Conservation (phyloP, 2,797 vertebrate genomes). For the Sebastes matsubarae region DNA sequence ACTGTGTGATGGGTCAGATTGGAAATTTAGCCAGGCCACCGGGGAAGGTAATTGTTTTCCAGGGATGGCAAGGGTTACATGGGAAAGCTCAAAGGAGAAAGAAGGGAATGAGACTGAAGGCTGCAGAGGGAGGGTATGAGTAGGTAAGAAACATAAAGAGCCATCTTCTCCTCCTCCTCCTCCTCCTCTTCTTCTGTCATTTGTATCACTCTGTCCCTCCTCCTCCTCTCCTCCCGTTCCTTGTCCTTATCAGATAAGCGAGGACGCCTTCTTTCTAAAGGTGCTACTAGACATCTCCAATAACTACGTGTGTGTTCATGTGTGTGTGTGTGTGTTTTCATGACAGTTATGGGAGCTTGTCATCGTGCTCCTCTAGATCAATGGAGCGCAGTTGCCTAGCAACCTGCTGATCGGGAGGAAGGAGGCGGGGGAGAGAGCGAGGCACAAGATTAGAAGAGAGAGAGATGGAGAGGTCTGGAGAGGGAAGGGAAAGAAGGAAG, state of each 20-base stretch:
- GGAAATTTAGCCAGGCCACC: slow-evolving; percentile 58
- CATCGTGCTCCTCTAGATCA: slow-evolving; percentile 83
- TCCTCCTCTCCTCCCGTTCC: slow-evolving; percentile 54
- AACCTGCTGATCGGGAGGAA: slow-evolving; percentile 81
- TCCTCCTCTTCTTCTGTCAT: slow-evolving; percentile 53
- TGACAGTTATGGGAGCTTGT: slow-evolving; percentile 85
- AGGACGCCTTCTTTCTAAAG: slow-evolving; percentile 66
- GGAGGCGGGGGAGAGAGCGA: slow-evolving; percentile 50
- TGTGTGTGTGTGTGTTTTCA: slow-evolving; percentile 50
- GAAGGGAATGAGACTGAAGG: slow-evolving; percentile 42
- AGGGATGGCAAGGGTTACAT: slow-evolving; percentile 60
- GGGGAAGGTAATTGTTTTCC: slow-evolving; percentile 72
- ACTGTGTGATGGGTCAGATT: slow-evolving; percentile 67
- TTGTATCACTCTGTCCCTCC: slow-evolving; percentile 61
- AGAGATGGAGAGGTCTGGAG: slow-evolving; percentile 58
- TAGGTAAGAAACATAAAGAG: slow-evolving; percentile 55
- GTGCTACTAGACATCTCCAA: slow-evolving; percentile 64
- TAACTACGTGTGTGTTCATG: slow-evolving; percentile 52
- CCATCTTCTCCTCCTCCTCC: slow-evolving; percentile 53
- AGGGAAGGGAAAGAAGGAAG: slow-evolving; percentile 49
- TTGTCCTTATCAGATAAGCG: slow-evolving; percentile 71
- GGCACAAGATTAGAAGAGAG: slow-evolving; percentile 68
- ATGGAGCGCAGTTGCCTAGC: slow-evolving; percentile 87
- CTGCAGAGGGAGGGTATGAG: slow-evolving; percentile 10
- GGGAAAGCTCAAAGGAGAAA: slow-evolving; percentile 35